Evolutionary conservation across 1,140 invertebrate species (phyloP), one percentile per base, ranked within the genome.

Genomic region (Rhyacophila brunnea): DNA sequence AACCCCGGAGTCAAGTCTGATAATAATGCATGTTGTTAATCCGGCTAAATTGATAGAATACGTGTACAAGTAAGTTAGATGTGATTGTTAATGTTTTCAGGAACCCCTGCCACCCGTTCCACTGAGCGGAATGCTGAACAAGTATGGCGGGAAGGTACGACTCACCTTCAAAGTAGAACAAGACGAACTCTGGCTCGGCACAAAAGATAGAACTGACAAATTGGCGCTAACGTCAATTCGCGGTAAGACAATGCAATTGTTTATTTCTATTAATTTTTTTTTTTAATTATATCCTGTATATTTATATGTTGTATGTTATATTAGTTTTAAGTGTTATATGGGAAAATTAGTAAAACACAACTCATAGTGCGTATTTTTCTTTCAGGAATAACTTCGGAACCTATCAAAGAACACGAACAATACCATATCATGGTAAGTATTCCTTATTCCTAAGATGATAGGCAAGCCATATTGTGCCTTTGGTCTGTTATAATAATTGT

Each of bases 201-300:
- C 93, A 13, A 96, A 95, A 80, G 93, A 96, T 78, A 80, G 93
- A 66, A 96, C 94, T 64, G 92, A 96, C 68, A 96, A 96, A 79
- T 83, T 96, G 69, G 85, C 89, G 58, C 94, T 96, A 89, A 90
- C 86, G 67, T 90, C 91, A 19, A 95, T 96, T 62, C 93, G 93
- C 79, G 86, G 86, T 76, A 83, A 28, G 23, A 28, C 9, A 28
- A 28, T 28, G 23, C 9, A n/a, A n/a, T n/a, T n/a, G n/a, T n/a
- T n/a, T n/a, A n/a, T 36, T 9, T 36, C 28, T 23, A 44, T 44
- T 28, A 28, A 43, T 20, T 17, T 47, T 9, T 47, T 17, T 44
- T 13, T 7, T 44, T 6, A n/a, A 44, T 44, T 17, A 17, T 6
- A 13, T 14, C 6, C 42, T 44, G 13, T 17, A 14, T 6, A 44